Conservation (phyloP, 2,797 vertebrate genomes). For the Oreochromis grahami region DNA sequence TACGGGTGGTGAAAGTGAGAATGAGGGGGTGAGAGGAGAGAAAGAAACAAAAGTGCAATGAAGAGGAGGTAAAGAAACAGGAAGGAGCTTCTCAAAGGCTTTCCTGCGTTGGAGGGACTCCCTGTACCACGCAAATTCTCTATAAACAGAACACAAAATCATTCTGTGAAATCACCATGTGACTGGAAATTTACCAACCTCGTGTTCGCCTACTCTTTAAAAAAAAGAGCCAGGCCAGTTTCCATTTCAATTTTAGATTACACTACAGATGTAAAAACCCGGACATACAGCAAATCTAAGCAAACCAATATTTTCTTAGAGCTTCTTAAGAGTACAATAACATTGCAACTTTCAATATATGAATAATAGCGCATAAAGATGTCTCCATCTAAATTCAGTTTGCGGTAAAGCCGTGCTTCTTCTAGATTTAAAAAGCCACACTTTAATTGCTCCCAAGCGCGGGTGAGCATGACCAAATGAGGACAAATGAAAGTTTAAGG, state of each 20-base stretch:
- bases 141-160: constrained; percentile 38
- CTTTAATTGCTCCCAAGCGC: constrained; percentile 63
- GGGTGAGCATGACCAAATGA: constrained; percentile 61
- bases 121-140: constrained; percentile 46
- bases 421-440: background rate
- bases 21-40: constrained; percentile 71
- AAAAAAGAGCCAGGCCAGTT: constrained; percentile 8
- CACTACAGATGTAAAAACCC: background rate
- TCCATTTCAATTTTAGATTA: background rate
- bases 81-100: constrained; percentile 77
- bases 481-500: constrained; percentile 80
- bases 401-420: background rate
- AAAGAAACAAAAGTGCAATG: constrained; percentile 74
- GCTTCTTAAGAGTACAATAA: background rate
- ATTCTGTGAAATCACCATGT: constrained; percentile 54
- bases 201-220: background rate
- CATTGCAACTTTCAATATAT: background rate
- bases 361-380: background rate
- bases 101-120: constrained; percentile 78
- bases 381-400: constrained; percentile 1
- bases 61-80: constrained; percentile 68
- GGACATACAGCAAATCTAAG: background rate
- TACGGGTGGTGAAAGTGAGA: constrained; percentile 74
- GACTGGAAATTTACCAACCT: constrained; percentile 56
- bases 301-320: background rate